Evolutionary conservation across 2,113 vertebrate species (phyloP).

Genomic region (Erythrocercus mccallii): DNA sequence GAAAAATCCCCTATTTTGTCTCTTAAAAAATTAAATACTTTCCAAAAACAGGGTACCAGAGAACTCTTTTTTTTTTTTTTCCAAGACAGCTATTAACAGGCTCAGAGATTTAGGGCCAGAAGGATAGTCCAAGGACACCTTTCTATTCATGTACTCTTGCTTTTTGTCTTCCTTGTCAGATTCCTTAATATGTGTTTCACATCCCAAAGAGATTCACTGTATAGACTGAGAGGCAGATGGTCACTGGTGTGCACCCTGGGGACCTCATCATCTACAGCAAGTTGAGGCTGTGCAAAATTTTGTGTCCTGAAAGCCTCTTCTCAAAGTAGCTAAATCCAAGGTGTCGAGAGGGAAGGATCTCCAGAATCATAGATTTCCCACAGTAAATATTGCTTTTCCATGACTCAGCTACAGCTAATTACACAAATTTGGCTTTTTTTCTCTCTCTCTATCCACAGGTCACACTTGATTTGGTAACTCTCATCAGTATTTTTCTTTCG

Average conservation of each 20-base stretch:
- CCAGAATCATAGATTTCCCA: not conserved
- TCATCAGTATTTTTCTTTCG: not conserved
- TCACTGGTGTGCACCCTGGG: not conserved
- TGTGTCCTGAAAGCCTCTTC: not conserved
- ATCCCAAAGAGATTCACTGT: not conserved
- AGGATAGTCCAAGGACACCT: not conserved
- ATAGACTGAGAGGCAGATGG: not conserved
- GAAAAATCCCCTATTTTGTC: not conserved
- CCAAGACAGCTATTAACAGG: not conserved
- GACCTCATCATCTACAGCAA: not conserved
- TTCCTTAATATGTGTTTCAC: not conserved
- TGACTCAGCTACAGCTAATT: not conserved
- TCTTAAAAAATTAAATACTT: not conserved
- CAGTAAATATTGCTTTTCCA: not conserved
- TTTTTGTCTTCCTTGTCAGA: not conserved
- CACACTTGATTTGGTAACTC: not conserved
- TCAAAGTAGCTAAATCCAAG: not conserved
- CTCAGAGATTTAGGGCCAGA: not conserved
- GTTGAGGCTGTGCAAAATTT: not conserved
- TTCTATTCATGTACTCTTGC: not conserved
- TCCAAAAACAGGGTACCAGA: not conserved
- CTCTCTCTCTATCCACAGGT: not conserved
- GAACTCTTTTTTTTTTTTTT: not conserved
- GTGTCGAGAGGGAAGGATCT: fast-evolving
- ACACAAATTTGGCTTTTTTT: not conserved